phyloP scores from a whole-genome alignment of 2,888 invertebrate species.

The Myathropa florea region DNA sequence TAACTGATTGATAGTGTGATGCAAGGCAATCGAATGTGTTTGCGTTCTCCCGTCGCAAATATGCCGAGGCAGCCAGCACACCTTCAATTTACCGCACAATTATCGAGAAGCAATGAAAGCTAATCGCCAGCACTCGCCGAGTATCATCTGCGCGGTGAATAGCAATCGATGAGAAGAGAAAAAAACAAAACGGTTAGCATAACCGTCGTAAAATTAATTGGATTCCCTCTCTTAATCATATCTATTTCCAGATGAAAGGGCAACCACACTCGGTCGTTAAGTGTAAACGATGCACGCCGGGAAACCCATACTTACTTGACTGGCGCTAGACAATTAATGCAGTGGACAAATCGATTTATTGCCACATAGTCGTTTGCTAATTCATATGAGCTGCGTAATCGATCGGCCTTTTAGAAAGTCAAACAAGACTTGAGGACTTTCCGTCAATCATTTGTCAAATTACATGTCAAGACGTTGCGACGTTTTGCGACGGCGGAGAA shows the following conservation, averaged over 20 bases:
- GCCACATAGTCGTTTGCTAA: not conserved
- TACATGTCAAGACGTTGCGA: not conserved
- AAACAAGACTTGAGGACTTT: not conserved
- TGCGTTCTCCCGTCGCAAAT: not conserved
- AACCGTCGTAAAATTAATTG: not conserved
- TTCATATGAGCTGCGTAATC: not conserved
- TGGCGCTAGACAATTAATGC: not conserved
- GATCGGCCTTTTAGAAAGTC: not conserved
- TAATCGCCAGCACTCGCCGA: not conserved
- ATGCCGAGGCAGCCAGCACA: not conserved
- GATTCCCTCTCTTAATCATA: slow-evolving; percentile 4
- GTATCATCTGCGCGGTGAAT: not conserved
- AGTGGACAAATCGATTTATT: not conserved
- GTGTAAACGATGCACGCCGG: not conserved
- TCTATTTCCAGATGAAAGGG: slow-evolving; percentile 4
- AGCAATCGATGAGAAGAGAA: not conserved
- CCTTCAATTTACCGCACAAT: not conserved
- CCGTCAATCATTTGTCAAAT: not conserved
- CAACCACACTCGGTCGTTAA: slow-evolving; percentile 6
- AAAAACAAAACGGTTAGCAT: not conserved
- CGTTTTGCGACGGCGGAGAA: not conserved
- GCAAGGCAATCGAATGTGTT: not conserved
- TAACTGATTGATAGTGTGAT: not conserved
- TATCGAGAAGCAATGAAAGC: not conserved
- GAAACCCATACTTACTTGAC: not conserved